Evolutionary conservation across 2,888 invertebrate species (phyloP), one percentile per base, ranked within the genome.

Genomic region (Oegoconia quadripuncta): DNA sequence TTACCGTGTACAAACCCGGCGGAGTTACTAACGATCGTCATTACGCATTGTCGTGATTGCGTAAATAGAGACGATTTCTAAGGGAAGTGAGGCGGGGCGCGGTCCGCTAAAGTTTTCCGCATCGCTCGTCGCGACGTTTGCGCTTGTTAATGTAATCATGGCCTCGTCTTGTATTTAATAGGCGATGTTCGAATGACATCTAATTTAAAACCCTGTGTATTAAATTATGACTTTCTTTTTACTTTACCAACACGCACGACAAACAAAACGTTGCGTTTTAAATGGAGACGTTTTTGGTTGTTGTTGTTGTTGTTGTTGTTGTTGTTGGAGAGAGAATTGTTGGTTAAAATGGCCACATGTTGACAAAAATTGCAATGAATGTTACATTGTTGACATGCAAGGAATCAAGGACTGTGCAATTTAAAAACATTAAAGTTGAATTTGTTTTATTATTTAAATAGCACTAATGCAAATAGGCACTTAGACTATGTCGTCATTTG

Each of bases 11-110:
- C 73, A 71, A 67, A 72, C 65, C 61, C 50, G 59, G 55, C 64
- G 64, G 59, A 70, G 73, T 65, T 64, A 67, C 73, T 80, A 78
- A 81, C 74, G 70, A 80, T 79, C 64, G 72, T 79, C 80, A 84
- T 86, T 86, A 86, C 78, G 80, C 77, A 77, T 77, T 75, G 74
- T 67, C 68, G 69, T 80, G 77, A 80, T 83, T 81, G 75, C 82
- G 78, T 76, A 80, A 80, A 80, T 74, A 76, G 73, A 62, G 64
- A 67, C 72, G 69, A 73, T 81, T 80, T 75, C 60, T 59, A 62
- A 52, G 67, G 66, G 66, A 70, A 74, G 73, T 64, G 74, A 73
- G 64, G 73, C 73, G 71, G 74, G 72, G 64, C 64, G 59, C 60
- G 41, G 52, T 31, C 37, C 42, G 41, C 66, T 63, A 59, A 70